Conservation (phyloP, 1,140 invertebrate species). For the Drosophila trapezifrons region DNA sequence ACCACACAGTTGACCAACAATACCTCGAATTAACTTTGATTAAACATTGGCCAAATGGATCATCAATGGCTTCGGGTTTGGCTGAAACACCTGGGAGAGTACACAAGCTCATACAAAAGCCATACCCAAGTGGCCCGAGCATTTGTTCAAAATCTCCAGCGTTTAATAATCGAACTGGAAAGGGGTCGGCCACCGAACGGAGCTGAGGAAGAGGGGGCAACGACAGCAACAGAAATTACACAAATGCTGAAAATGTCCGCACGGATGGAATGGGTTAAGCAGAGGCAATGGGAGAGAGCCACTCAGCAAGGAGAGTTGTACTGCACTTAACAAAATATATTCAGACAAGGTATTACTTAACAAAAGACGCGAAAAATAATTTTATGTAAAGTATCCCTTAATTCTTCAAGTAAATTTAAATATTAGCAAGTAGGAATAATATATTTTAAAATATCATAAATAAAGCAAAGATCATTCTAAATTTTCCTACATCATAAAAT, state of each 20-base stretch:
- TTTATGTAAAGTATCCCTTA: not conserved
- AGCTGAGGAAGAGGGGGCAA: constrained; percentile 13
- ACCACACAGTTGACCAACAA: constrained; percentile 54
- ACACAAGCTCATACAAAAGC: constrained; percentile 8
- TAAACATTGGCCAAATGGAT: constrained; percentile 67
- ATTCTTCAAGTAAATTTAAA: not conserved
- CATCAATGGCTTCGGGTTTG: constrained; percentile 46
- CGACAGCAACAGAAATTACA: constrained; percentile 76
- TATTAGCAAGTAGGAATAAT: not conserved
- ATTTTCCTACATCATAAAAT: not conserved
- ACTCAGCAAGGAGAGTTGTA: constrained; percentile 40
- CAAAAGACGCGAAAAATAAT: too few relatives aligned
- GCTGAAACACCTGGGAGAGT: constrained; percentile 45
- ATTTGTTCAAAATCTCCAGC: constrained; percentile 63
- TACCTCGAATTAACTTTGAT: constrained; percentile 77
- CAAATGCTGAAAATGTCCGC: constrained; percentile 58
- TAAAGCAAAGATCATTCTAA: too few relatives aligned
- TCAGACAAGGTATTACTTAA: too few relatives aligned
- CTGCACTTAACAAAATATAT: not conserved
- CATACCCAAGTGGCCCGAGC: constrained; percentile 48
- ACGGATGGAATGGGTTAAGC: constrained; percentile 8
- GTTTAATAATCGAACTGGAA: constrained; percentile 73
- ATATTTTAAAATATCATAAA: not conserved
- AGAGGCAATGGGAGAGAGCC: constrained; percentile 6
- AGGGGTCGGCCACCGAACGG: not conserved